These are phyloP conservation scores for Azemiops feae DNA, from an alignment of 2,113 vertebrate genomes.

Conservation along the genomic window DNA sequence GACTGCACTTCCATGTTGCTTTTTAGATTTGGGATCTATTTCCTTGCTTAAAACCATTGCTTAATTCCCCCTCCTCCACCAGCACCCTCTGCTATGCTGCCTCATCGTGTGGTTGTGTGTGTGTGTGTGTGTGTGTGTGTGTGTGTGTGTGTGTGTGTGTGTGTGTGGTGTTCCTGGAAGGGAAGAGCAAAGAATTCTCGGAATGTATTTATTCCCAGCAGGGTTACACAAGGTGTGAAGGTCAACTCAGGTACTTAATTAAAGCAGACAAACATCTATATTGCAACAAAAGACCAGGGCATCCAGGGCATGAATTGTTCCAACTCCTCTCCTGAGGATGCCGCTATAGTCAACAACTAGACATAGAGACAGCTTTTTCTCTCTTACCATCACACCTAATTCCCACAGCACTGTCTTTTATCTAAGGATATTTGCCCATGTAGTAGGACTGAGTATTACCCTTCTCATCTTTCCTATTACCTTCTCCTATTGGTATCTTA, in stretches of 20 bases:
- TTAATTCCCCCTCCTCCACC: not conserved
- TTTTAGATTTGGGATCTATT: not conserved
- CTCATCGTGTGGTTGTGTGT: not conserved
- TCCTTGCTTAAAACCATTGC: not conserved
- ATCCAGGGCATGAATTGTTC: not conserved
- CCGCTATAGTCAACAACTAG: not conserved
- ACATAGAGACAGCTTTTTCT: not conserved
- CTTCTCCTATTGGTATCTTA: too few species aligned
- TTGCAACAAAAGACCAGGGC: not conserved
- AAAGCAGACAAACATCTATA: not conserved
- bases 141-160: fast-evolving
- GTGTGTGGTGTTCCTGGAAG: not conserved
- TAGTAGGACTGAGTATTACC: not conserved
- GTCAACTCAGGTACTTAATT: not conserved
- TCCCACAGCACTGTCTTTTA: not conserved
- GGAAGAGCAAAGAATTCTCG: not conserved
- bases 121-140: fast-evolving
- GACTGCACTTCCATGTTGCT: not conserved
- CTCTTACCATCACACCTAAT: not conserved
- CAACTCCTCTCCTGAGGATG: not conserved
- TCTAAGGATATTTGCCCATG: not conserved
- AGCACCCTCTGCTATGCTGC: not conserved
- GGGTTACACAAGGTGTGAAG: not conserved
- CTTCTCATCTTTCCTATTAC: not conserved
- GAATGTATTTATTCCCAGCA: not conserved